phyloP scores from a whole-genome alignment of 2,888 invertebrate species.

The Polymixis lichenea region DNA sequence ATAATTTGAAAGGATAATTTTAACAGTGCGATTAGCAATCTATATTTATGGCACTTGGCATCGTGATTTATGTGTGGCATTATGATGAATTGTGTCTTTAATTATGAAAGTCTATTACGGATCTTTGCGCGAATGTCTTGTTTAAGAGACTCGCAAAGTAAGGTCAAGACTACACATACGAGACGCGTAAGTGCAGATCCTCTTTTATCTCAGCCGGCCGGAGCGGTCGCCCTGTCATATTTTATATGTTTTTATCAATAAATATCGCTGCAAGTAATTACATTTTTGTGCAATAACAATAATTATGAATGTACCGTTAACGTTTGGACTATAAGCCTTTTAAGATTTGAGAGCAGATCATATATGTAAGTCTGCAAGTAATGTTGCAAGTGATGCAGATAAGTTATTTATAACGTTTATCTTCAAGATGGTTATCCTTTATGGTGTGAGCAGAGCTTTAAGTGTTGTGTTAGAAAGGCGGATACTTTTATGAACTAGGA shows the following conservation, averaged over 20 bases:
- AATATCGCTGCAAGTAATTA: conserved; percentile 76
- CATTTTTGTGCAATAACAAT: conserved; percentile 74
- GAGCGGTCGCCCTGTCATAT: conserved; percentile 82
- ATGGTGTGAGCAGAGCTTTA: conserved; percentile 29
- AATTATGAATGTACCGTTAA: conserved; percentile 70
- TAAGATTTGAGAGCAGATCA: conserved; percentile 61
- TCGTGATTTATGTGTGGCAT: neutral
- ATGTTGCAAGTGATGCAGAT: conserved; percentile 51
- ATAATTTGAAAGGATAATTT: conserved; percentile 9
- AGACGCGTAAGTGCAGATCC: conserved; percentile 87
- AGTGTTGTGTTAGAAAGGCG: conserved; percentile 49
- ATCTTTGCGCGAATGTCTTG: neutral
- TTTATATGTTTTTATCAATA: conserved; percentile 86
- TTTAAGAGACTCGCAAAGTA: conserved; percentile 11
- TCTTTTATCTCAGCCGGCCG: conserved; percentile 85
- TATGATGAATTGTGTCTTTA: neutral
- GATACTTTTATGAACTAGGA: conserved; percentile 39
- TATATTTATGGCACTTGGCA: neutral
- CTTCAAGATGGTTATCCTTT: conserved; percentile 39
- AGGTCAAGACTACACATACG: conserved; percentile 79
- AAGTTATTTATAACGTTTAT: conserved; percentile 50
- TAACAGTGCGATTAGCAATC: conserved; percentile 1
- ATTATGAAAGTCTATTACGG: neutral
- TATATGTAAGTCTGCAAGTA: conserved; percentile 26
- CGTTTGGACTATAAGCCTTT: conserved; percentile 59